These are phyloP conservation scores for Leucoma salicis DNA, from an alignment of 2,888 invertebrate species.

Conservation along the genomic window DNA sequence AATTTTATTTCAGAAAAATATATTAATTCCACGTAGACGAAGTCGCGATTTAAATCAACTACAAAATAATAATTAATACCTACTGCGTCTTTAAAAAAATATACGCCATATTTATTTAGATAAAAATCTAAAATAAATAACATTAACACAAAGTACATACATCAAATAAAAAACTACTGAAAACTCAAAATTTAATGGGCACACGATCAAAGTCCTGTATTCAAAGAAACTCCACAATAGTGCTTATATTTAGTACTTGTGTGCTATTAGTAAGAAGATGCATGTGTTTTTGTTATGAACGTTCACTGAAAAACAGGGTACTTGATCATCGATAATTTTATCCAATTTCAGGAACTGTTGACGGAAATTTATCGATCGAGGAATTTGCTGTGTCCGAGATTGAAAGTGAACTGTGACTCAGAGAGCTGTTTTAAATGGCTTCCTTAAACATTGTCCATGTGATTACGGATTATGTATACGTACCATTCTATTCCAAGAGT, in stretches of 20 bases:
- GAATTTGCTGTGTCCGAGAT: neutral
- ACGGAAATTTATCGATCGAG: slow-evolving; percentile 9
- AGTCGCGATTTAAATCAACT: too few species aligned
- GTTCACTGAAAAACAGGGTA: slow-evolving; percentile 14
- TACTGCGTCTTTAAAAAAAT: too few species aligned
- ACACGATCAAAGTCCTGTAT: neutral
- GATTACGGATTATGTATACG: too few species aligned
- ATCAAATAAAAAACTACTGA: too few species aligned
- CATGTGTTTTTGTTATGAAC: slow-evolving; percentile 10
- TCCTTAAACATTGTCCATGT: neutral
- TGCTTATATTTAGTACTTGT: slow-evolving; percentile 19
- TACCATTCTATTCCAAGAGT: too few species aligned
- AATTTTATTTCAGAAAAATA: too few species aligned
- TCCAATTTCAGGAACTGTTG: slow-evolving; percentile 18
- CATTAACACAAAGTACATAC: too few species aligned
- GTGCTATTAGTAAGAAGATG: neutral
- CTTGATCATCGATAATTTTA: slow-evolving; percentile 23
- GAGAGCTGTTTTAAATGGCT: neutral
- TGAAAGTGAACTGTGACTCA: slow-evolving; percentile 1
- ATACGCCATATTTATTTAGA: too few species aligned
- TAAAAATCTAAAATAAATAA: too few species aligned
- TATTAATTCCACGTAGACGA: too few species aligned
- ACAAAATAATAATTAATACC: too few species aligned
- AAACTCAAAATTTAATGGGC: too few species aligned
- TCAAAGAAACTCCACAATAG: slow-evolving; percentile 7